Evolutionary conservation across 64 coral and sea anemone genomes (phyloP).

Genomic region (Exaiptasia diaphana): DNA sequence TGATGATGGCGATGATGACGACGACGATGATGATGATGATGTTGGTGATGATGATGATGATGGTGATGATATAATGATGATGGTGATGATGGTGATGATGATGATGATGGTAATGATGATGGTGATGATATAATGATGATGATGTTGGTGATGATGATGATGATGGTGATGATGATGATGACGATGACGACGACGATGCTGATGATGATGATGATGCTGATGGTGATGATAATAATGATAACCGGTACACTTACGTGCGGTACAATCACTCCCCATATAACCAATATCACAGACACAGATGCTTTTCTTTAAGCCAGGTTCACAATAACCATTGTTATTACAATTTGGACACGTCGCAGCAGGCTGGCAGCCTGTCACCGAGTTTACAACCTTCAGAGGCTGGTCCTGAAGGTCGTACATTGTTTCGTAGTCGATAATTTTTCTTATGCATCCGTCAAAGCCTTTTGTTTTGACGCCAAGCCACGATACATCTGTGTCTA

Average conservation of each 20-base stretch:
- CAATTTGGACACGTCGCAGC: slow-evolving; percentile 59
- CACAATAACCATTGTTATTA: slow-evolving; percentile 75
- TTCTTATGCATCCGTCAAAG: slow-evolving; percentile 85
- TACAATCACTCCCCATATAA: slow-evolving; percentile 57
- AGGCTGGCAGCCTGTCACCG: slow-evolving; percentile 54
- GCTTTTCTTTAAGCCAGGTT: slow-evolving; percentile 54
- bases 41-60: background rate
- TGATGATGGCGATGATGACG: background rate
- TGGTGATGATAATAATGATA: background rate
- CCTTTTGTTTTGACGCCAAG: slow-evolving; percentile 27
- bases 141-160: background rate
- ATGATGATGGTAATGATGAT: background rate
- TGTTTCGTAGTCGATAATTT: slow-evolving; percentile 58
- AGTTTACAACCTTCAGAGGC: slow-evolving; percentile 66
- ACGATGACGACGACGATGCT: background rate
- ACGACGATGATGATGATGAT: background rate
- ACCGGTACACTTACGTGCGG: slow-evolving; percentile 61
- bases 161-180: background rate
- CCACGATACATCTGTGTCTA: slow-evolving; percentile 30
- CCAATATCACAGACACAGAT: slow-evolving; percentile 85
- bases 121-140: background rate
- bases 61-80: background rate
- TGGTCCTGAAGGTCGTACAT: slow-evolving; percentile 82
- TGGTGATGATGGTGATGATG: background rate
- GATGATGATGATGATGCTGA: background rate